These are phyloP conservation scores for Apamea crenata DNA, from an alignment of 2,888 invertebrate species.

Conservation along the genomic window DNA sequence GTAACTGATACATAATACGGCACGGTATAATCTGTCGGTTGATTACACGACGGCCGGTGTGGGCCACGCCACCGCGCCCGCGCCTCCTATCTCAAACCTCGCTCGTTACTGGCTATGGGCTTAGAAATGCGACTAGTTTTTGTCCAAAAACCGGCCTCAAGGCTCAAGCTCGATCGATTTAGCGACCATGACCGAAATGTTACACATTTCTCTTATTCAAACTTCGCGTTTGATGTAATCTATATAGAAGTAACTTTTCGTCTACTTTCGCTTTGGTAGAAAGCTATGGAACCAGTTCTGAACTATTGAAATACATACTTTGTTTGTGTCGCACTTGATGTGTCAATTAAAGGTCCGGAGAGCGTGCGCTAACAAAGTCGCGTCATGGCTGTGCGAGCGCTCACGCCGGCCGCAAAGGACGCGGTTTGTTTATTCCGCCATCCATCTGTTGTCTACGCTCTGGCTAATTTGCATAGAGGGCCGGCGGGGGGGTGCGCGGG, in stretches of 20 bases:
- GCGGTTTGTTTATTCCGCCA: slow-evolving; percentile 90
- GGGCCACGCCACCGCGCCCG: slow-evolving; percentile 35
- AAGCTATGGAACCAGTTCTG: slow-evolving; percentile 34
- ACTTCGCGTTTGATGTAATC: slow-evolving; percentile 44
- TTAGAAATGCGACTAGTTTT: slow-evolving; percentile 72
- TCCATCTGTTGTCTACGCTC: slow-evolving; percentile 90
- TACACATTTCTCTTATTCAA: slow-evolving; percentile 62
- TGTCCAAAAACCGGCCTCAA: slow-evolving; percentile 73
- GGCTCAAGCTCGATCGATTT: slow-evolving; percentile 70
- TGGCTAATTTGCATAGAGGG: slow-evolving; percentile 90
- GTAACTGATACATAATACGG: slow-evolving; percentile 67
- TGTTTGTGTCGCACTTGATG: slow-evolving; percentile 35
- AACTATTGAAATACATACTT: slow-evolving; percentile 14
- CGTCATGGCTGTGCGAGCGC: slow-evolving; percentile 48
- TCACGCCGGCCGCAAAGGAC: slow-evolving; percentile 82
- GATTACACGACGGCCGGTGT: slow-evolving; percentile 54
- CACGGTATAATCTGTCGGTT: slow-evolving; percentile 64
- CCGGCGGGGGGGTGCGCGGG: slow-evolving; percentile 72
- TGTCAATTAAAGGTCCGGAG: slow-evolving; percentile 50
- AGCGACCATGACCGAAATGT: slow-evolving; percentile 76
- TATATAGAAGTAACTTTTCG: slow-evolving; percentile 21
- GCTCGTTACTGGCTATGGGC: slow-evolving; percentile 60
- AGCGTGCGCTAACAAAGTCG: slow-evolving; percentile 63
- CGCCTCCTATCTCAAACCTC: slow-evolving; percentile 43
- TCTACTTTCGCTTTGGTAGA: slow-evolving; percentile 43